Conservation (phyloP, 2,888 invertebrate genomes). For the Conistra vaccinii region DNA sequence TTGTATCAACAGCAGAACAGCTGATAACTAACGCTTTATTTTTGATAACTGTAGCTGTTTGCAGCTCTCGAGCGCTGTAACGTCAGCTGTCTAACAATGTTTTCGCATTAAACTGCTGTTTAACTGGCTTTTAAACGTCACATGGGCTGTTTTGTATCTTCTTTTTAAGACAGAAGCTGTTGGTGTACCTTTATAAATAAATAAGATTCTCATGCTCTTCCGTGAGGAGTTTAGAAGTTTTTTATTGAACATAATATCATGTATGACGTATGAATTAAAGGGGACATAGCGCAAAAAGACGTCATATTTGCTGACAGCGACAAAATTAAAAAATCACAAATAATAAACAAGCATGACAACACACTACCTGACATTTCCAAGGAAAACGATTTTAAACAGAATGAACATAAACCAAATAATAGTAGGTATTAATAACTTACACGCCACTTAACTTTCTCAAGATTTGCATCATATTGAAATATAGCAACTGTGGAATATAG, state of each 20-base stretch:
- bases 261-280: conserved; percentile 1
- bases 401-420: conserved; percentile 20
- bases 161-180: not conserved
- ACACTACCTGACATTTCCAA: conserved; percentile 16
- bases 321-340: conserved; percentile 6
- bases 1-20: conserved; percentile 56
- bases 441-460: conserved; percentile 39
- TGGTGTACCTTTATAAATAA: too few species aligned
- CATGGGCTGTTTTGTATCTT: conserved; percentile 18
- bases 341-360: conserved; percentile 16
- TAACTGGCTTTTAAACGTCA: conserved; percentile 8
- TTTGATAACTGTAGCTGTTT: conserved; percentile 34
- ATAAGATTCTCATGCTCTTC: not conserved
- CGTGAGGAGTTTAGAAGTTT: not conserved
- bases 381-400: conserved; percentile 29
- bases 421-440: conserved; percentile 3
- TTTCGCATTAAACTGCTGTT: conserved; percentile 19
- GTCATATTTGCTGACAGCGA: not conserved
- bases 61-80: conserved; percentile 1
- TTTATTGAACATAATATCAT: not conserved
- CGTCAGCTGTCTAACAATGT: conserved; percentile 31
- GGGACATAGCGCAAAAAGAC: not conserved
- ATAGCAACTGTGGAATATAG: conserved; percentile 17
- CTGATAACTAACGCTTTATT: conserved; percentile 48
- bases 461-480: conserved; percentile 39